Percentiles rank a stretch among this genome's conserved stretches.
Evolutionary conservation across 2,888 invertebrate species (phyloP).

Genomic region (Microctonus brassicae): DNA sequence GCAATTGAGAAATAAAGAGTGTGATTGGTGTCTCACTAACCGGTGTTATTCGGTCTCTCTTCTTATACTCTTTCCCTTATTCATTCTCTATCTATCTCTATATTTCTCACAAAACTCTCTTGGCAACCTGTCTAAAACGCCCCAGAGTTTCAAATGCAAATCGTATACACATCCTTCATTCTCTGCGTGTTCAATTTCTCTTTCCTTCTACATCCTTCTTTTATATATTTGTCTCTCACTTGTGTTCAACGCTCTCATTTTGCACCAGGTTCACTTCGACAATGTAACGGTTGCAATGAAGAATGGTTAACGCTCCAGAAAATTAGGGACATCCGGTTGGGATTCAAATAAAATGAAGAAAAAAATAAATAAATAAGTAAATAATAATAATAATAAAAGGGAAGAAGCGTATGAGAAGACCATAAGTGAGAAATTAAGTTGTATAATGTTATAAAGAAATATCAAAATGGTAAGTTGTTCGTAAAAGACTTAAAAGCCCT

Average conservation of each 20-base stretch:
- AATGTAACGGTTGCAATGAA: slow-evolving; percentile 26
- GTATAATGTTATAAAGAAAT: neutral
- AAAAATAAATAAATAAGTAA: slow-evolving; percentile 12
- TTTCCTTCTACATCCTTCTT: neutral
- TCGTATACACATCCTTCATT: slow-evolving; percentile 6
- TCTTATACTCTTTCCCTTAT: neutral
- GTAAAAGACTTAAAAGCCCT: neutral
- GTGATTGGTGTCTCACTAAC: slow-evolving; percentile 16
- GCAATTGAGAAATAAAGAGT: slow-evolving; percentile 14
- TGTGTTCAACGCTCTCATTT: slow-evolving; percentile 32
- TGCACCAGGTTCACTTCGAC: slow-evolving; percentile 21
- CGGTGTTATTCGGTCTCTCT: neutral
- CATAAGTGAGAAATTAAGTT: neutral
- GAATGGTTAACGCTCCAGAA: slow-evolving; percentile 43
- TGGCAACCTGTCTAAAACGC: slow-evolving; percentile 29
- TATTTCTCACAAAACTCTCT: neutral
- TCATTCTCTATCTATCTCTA: neutral
- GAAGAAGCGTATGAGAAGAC: slow-evolving; percentile 10
- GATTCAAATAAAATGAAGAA: slow-evolving; percentile 15
- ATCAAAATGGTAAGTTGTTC: neutral
- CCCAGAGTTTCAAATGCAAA: slow-evolving; percentile 33
- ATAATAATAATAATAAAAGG: neutral
- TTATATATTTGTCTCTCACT: slow-evolving; percentile 9
- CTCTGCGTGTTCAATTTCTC: slow-evolving; percentile 4
- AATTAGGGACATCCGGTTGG: slow-evolving; percentile 44